Evolutionary conservation across 2,113 vertebrate genomes (phyloP), one percentile per base, ranked within the genome.

Genomic region (Anser cygnoides): DNA sequence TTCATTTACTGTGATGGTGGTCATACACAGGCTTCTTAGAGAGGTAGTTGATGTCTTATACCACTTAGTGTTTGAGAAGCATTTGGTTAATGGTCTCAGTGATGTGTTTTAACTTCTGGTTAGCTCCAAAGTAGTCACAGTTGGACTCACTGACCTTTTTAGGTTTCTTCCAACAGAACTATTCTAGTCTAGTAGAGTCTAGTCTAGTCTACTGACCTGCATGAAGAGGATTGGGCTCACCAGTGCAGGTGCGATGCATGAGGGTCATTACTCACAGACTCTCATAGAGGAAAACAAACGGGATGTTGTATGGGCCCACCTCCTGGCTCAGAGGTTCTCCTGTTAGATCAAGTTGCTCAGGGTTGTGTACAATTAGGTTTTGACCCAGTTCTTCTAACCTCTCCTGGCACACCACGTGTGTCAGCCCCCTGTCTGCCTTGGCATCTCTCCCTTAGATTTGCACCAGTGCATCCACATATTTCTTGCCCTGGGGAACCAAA

Each of bases 261-360:
- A 3, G 4, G 7, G 3, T 70, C 4, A 2, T 22, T 35, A 5
- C 11, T 28, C 63, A 46, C 0, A 1, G 21, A 2, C 44, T 58
- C 9, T 0, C 3, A 10, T 1, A 72, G 28, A 19, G 26, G 9
- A 5, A 66, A 73, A 1, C 8, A 3, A 43, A 43, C 18, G 22
- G 17, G 33, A 54, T 15, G 15, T 55, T 23, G 23, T 26, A 28
- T 57, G 35, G 31, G 31, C 11, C 12, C 8, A 44, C 2, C 14
- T 58, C 18, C 26, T 57, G 14, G 12, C 35, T 70, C 67, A 72
- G 20, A 49, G 9, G 4, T 11, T 11, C 6, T 76, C 3, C 35
- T 55, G 22, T 57, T 37, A 31, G 19, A 35, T 35, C 26, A 70
- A 33, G 8, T 16, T 57, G 15, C 39, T 88, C 22, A 43, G 11